Evolutionary conservation across 2,888 invertebrate species (phyloP).

Genomic region (Operophtera brumata): DNA sequence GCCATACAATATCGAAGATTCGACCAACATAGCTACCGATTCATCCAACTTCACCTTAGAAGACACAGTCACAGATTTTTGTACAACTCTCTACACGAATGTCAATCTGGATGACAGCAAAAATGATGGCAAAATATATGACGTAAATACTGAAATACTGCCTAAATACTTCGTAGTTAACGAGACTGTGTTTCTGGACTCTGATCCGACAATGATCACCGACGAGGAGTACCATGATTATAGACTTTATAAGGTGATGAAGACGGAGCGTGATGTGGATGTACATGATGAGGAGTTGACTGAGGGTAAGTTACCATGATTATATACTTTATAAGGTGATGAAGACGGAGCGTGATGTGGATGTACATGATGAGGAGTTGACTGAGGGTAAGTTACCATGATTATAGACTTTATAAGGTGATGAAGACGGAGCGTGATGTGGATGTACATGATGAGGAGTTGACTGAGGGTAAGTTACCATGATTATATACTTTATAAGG

Average conservation of each 20-base stretch:
- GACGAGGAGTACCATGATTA: constrained; percentile 3
- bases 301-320: background rate
- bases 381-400: background rate
- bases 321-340: constrained; percentile 13
- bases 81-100: too few relatives aligned
- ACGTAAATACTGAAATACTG: background rate
- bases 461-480: too few relatives aligned
- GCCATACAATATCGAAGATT: too few relatives aligned
- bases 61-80: too few relatives aligned
- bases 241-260: constrained; percentile 10
- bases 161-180: constrained; percentile 2
- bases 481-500: too few relatives aligned
- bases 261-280: background rate
- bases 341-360: background rate
- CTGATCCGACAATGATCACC: background rate
- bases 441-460: constrained; percentile 8
- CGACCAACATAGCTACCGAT: too few relatives aligned
- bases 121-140: background rate
- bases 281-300: constrained; percentile 11
- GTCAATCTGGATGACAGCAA: background rate
- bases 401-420: constrained; percentile 11
- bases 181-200: constrained; percentile 1
- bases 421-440: background rate
- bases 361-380: constrained; percentile 5
- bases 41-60: too few relatives aligned